Conservation (phyloP, 2,113 vertebrate genomes). For the Bettongia penicillata region DNA sequence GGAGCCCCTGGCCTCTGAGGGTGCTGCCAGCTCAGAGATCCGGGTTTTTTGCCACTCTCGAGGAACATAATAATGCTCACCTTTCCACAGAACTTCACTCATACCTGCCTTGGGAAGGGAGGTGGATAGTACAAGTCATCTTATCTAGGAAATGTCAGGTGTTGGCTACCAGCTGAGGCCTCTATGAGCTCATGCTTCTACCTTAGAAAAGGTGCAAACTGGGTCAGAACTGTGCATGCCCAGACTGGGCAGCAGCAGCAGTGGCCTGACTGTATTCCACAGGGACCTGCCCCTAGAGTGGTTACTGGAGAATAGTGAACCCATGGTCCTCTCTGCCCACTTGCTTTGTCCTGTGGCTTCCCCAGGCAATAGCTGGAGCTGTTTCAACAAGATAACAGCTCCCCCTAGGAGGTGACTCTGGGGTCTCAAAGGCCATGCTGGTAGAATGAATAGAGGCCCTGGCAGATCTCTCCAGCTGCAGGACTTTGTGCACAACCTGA, state of each 20-base stretch:
- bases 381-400: neutral
- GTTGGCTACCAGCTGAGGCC: neutral
- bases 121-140: neutral
- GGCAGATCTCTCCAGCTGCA: no score
- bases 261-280: no score
- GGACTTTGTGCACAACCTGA: neutral
- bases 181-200: neutral
- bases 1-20: no score
- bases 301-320: neutral
- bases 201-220: neutral
- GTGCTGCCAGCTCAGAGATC: no score
- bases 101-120: neutral
- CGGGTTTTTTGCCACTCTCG: no score
- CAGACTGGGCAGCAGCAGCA: neutral
- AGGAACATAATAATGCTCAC: no score
- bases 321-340: no score
- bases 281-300: no score
- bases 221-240: neutral
- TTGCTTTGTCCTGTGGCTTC: neutral
- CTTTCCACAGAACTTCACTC: neutral
- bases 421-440: neutral
- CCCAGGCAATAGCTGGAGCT: neutral
- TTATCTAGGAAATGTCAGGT: no score
- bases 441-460: neutral
- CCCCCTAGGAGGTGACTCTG: neutral